Evolutionary conservation across 2,888 invertebrate species (phyloP).

Genomic region (Parascotia fuliginaria): DNA sequence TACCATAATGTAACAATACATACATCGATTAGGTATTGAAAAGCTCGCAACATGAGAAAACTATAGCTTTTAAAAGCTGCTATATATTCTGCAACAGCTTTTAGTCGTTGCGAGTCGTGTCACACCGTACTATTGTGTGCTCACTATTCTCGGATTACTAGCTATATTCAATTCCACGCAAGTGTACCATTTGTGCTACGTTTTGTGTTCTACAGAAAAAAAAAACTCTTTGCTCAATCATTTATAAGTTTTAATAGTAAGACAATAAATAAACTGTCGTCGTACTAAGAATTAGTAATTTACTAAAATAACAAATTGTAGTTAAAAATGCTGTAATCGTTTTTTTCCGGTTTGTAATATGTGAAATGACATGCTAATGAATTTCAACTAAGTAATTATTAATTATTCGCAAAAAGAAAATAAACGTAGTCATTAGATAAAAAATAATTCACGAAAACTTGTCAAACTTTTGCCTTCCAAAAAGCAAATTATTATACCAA

Average conservation of each 20-base stretch:
- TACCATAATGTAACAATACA: slow-evolving; percentile 20
- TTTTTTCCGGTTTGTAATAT: too few relatives aligned
- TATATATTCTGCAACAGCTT: slow-evolving; percentile 49
- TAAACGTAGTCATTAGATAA: too few relatives aligned
- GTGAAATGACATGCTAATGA: too few relatives aligned
- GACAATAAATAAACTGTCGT: too few relatives aligned
- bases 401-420: too few relatives aligned
- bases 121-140: slow-evolving; percentile 31
- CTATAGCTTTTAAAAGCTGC: slow-evolving; percentile 44
- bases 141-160: slow-evolving; percentile 44
- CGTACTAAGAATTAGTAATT: too few relatives aligned
- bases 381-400: too few relatives aligned
- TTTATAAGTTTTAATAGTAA: neutral
- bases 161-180: slow-evolving; percentile 36
- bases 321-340: too few relatives aligned
- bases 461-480: too few relatives aligned
- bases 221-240: neutral
- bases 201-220: slow-evolving; percentile 21
- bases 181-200: slow-evolving; percentile 17
- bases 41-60: slow-evolving; percentile 29
- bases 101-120: slow-evolving; percentile 29
- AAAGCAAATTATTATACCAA: too few relatives aligned
- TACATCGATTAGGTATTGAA: slow-evolving; percentile 32
- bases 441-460: too few relatives aligned
- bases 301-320: too few relatives aligned